A percentile compares a stretch with the other conserved stretches of the same genome.
Evolutionary conservation across 2,113 vertebrate genomes (phyloP).

Genomic region (Nycticebus coucang): DNA sequence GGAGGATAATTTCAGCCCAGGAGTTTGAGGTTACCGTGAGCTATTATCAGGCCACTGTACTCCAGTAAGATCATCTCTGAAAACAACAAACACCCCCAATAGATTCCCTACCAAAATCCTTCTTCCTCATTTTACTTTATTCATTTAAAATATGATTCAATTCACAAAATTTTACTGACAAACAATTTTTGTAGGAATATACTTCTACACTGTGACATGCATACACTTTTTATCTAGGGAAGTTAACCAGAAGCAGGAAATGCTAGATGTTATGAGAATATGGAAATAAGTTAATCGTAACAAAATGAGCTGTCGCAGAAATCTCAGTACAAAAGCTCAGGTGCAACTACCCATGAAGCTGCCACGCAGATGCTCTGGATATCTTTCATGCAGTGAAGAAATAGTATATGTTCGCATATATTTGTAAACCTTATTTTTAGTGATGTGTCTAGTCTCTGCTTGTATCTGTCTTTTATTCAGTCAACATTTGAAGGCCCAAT

Average conservation of each 20-base stretch:
- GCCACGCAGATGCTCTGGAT: not conserved
- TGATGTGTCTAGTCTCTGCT: not conserved
- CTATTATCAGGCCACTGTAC: too few species aligned
- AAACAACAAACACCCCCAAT: too few species aligned
- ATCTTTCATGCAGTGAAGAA: not conserved
- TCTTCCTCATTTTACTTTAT: not conserved
- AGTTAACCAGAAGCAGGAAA: not conserved
- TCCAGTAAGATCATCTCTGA: too few species aligned
- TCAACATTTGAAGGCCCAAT: not conserved
- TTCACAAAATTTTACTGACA: not conserved
- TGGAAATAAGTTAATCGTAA: not conserved
- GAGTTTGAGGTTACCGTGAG: too few species aligned
- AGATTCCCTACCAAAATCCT: not conserved
- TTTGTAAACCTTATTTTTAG: not conserved
- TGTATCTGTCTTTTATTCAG: not conserved
- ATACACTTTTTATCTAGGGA: not conserved
- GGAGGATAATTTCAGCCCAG: too few species aligned
- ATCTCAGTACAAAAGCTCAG: not conserved
- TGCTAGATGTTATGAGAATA: slow-evolving; percentile 22
- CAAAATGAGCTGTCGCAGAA: not conserved
- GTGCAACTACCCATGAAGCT: not conserved
- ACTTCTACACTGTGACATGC: not conserved
- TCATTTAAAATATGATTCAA: not conserved
- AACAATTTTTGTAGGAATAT: not conserved
- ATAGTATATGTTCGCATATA: not conserved